These are phyloP conservation scores for Microcebus tavaratra DNA, from an alignment of 2,113 vertebrate genomes.

Conservation along the genomic window DNA sequence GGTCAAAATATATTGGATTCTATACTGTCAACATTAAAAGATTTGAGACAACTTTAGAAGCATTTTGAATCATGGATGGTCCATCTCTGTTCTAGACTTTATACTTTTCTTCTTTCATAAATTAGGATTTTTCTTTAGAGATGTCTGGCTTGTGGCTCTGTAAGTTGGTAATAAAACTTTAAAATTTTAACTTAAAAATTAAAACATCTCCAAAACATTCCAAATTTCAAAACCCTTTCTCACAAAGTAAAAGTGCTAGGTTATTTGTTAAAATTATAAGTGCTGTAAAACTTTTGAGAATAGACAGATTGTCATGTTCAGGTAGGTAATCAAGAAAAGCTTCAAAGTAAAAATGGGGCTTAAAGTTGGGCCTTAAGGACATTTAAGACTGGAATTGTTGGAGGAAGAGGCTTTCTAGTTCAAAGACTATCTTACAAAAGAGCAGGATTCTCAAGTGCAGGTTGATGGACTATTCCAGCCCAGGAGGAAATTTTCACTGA, in stretches of 20 bases:
- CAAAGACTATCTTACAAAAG: neutral
- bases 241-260: neutral
- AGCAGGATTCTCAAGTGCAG: neutral
- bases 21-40: neutral
- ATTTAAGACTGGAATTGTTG: neutral
- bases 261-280: constrained; percentile 8
- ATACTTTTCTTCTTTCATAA: neutral
- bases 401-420: neutral
- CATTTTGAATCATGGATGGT: neutral
- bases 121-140: neutral
- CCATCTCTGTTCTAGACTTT: neutral
- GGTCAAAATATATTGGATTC: neutral
- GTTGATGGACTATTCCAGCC: neutral
- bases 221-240: neutral
- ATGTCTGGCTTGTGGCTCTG: neutral
- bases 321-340: neutral
- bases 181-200: neutral
- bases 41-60: neutral
- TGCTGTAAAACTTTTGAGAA: neutral
- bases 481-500: neutral
- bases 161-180: neutral
- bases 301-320: neutral
- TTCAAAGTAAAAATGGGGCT: constrained; percentile 32
- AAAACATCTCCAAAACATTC: neutral
- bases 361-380: neutral